phyloP scores from a whole-genome alignment of 64 coral and sea anemone species.

The Pachyseris speciosa region DNA sequence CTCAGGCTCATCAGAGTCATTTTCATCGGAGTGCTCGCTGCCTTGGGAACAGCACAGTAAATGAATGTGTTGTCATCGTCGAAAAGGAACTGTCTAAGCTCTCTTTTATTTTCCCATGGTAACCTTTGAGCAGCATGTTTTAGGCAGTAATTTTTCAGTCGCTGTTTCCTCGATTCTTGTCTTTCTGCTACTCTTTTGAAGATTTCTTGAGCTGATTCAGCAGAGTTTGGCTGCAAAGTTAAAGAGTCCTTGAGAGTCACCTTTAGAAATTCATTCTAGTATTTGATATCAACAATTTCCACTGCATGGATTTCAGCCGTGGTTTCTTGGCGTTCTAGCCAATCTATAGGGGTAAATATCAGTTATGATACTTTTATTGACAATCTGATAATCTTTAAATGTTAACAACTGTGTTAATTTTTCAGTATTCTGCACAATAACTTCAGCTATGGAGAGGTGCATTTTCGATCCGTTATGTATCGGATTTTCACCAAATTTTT shows the following conservation, averaged over 20 bases:
- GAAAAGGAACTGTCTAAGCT: neutral
- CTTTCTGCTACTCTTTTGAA: neutral
- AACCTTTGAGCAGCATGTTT: neutral
- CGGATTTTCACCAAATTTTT: too few species aligned
- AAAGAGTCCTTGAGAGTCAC: neutral
- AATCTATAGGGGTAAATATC: too few species aligned
- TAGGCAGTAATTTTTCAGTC: conserved; percentile 7
- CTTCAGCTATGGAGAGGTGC: too few species aligned
- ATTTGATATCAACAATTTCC: too few species aligned
- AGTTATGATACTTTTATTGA: too few species aligned
- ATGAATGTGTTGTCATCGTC: conserved; percentile 34
- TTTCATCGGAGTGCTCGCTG: neutral
- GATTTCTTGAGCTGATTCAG: neutral
- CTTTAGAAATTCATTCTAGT: neutral
- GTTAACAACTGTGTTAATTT: too few species aligned
- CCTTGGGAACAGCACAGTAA: conserved; percentile 30
- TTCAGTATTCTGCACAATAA: too few species aligned
- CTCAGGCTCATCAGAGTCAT: neutral
- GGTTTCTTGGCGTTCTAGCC: too few species aligned
- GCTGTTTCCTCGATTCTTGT: conserved; percentile 2
- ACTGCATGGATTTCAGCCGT: too few species aligned
- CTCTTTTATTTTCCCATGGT: neutral
- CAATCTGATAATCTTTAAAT: too few species aligned
- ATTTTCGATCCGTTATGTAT: too few species aligned
- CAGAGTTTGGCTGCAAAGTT: neutral